Base-by-base conservation (phyloP, 2,888 invertebrate species). In the Leptinotarsa tumamoca region DNA sequence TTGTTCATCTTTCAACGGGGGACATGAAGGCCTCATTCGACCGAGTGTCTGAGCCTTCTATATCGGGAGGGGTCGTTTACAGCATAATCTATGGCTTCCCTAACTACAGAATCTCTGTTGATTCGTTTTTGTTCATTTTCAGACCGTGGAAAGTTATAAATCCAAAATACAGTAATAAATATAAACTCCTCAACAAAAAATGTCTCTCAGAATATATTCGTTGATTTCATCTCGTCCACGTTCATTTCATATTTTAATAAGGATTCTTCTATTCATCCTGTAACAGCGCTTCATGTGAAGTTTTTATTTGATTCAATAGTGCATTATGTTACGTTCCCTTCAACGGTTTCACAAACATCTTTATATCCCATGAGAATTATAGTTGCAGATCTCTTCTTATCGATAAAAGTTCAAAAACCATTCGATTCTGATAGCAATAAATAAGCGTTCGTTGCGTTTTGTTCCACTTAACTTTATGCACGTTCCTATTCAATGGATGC, bases 401-500 rank as follows among this genome's bases (percentile, higher is more conserved):
- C 56, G 76, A 76, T 76, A 76, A 76, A 71, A 68, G 61, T 70
- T 76, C 71, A 61, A 73, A 73, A 76, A 54, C 67, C 73, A 51
- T 54, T 70, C 61, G 71, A 73, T 71, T 71, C 72, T 68, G 54
- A 56, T 70, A 54, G 58, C 73, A 68, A 76, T 76, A 76, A 76
- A 76, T 76, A 76, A 73, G 73, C 70, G 7, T 54, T 70, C 67
- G 67, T 71, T 73, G 73, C 76, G 73, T 73, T 76, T 76, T 76
- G 73, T 76, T 76, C 76, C 76, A 76, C 76, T 76, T 76, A 69
- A 74, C 69, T 70, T 74, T 74, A 72, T 73, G 68, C 73, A 73
- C 76, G 76, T 76, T 61, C 73, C 73, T 68, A 73, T 67, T 73
- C 73, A 76, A 76, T 76, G 73, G 71, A 73, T 70, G 70, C 73